Evolutionary conservation across 2,888 invertebrate species (phyloP), one percentile per base, ranked within the genome.

Genomic region (Leptura quadrifasciata): DNA sequence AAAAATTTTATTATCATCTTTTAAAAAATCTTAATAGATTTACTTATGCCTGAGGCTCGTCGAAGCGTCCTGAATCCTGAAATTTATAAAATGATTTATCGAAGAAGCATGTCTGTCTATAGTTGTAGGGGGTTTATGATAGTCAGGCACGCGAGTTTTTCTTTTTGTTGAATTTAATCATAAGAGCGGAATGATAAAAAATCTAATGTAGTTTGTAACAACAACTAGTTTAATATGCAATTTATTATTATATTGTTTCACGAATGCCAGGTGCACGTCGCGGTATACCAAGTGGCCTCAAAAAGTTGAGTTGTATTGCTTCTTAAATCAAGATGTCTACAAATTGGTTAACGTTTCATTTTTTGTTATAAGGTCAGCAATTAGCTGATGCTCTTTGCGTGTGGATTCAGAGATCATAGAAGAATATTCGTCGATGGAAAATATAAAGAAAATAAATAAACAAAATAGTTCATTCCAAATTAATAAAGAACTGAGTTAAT

Each of bases 31-130:
- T n/a, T 47, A 47, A 47, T 47, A 47, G 47, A 47, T 47, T 47
- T 47, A 47, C 47, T 15, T 47, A 15, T 47, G 47, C 47, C n/a
- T 47, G 17, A 47, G n/a, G 47, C 47, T n/a, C 2, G 24, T 4
- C 17, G 24, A 60, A 60, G 39, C 20, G 63, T 39, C 5, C 8
- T 17, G 61, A 79, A 76, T 76, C 74, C 65, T 35, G 68, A 64
- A 77, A 77, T 76, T 75, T 74, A 58, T 69, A 61, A 39, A 72
- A 75, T 78, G 78, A 78, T 79, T 78, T 75, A 79, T 76, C 61
- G 76, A 39, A 72, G 72, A 72, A 65, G 72, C 76, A 76, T 75
- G 76, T 79, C 72, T 75, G 76, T 79, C 72, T 78, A 76, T 76
- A 73, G 57, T 76, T 76, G 71, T 72, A 71, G 69, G 72, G 69